Evolutionary conservation across 2,113 vertebrate species (phyloP).

Genomic region (Falco punctatus): DNA sequence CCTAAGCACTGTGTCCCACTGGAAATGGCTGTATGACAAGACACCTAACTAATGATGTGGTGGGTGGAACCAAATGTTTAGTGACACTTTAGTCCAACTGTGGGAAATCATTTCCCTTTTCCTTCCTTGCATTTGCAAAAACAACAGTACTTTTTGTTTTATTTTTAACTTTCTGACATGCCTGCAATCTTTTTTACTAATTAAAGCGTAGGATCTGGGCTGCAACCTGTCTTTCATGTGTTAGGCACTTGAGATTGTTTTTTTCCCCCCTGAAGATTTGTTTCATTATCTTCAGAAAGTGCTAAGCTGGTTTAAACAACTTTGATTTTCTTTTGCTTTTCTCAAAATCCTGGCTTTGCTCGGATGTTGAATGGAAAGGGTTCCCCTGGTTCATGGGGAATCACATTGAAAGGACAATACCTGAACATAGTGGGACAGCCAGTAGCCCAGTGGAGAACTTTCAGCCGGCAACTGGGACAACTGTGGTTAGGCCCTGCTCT

Average conservation of each 20-base stretch:
- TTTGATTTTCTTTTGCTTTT: neutral
- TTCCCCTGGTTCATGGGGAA: neutral
- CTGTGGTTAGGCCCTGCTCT: neutral
- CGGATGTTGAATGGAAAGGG: neutral
- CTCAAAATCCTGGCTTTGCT: neutral
- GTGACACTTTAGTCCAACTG: neutral
- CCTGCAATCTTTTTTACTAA: neutral
- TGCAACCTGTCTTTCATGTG: neutral
- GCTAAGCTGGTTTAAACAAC: neutral
- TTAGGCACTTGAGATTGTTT: neutral
- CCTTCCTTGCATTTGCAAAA: neutral
- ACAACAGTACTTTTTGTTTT: neutral
- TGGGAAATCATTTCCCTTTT: neutral
- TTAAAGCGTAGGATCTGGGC: neutral
- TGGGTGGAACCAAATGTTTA: neutral
- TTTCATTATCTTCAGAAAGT: neutral
- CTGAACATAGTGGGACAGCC: neutral
- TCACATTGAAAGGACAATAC: neutral
- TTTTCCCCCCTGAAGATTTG: neutral
- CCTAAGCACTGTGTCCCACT: neutral
- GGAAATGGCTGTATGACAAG: neutral
- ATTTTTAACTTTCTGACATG: neutral
- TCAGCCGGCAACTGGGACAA: neutral
- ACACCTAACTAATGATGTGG: neutral
- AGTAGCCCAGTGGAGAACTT: neutral